Percentiles rank a stretch among this genome's conserved stretches.
These are phyloP conservation scores for Schizothorax lantsangensis DNA, from an alignment of 2,797 vertebrate genomes.

Conservation along the genomic window DNA sequence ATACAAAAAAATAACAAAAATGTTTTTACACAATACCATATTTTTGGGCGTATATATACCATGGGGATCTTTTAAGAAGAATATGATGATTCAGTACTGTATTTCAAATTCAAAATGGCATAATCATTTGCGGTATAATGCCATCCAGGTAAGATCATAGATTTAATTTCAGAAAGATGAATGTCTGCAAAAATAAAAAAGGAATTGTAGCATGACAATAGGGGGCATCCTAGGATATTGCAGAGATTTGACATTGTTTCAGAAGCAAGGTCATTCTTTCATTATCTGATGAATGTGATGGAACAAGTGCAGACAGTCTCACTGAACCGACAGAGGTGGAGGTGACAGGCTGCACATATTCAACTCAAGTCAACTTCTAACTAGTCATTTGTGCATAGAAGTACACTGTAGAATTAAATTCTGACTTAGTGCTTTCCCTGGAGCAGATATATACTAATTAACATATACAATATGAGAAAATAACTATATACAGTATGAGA, in stretches of 20 bases:
- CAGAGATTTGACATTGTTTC: constrained; percentile 10
- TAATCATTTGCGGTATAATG: not conserved
- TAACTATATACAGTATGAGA: too few relatives aligned
- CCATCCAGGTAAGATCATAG: not conserved
- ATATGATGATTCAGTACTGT: not conserved
- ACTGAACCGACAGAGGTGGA: not conserved
- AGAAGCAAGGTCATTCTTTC: not conserved
- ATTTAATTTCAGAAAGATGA: not conserved
- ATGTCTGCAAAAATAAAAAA: not conserved
- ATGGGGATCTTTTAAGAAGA: not conserved
- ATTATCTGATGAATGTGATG: not conserved
- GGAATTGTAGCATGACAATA: not conserved
- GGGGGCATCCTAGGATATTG: not conserved
- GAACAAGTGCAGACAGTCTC: not conserved
- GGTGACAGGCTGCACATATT: not conserved
- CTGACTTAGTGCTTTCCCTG: not conserved
- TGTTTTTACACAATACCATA: not conserved
- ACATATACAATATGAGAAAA: not conserved
- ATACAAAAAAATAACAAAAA: too few relatives aligned
- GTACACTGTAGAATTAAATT: not conserved
- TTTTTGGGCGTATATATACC: not conserved
- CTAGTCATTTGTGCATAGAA: not conserved
- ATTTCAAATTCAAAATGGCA: not conserved
- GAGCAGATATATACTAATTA: not conserved
- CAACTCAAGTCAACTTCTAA: not conserved